phyloP scores from a whole-genome alignment of 2,797 vertebrate species.

The Carcharodon carcharias region DNA sequence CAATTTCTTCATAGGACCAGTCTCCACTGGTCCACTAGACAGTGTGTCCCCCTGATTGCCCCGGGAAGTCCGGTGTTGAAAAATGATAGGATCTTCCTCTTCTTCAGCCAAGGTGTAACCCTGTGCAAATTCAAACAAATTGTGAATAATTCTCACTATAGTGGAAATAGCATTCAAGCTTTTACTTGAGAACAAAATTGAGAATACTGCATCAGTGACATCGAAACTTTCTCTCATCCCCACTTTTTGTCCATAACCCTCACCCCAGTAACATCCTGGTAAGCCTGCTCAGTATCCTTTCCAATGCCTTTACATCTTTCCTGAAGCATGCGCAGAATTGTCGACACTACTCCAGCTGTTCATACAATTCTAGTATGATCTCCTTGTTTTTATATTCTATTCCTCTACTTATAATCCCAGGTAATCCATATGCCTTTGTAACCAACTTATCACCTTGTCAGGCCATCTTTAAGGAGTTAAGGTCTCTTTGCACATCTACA shows the following conservation, averaged over 20 bases:
- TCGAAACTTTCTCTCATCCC: background rate
- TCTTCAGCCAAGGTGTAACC: conserved; percentile 95
- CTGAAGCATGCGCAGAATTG: too few species aligned
- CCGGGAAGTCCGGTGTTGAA: conserved; percentile 82
- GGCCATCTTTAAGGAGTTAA: too few species aligned
- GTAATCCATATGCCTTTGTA: too few species aligned
- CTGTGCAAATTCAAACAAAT: conserved; percentile 49
- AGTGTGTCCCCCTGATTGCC: conserved; percentile 76
- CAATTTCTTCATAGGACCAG: conserved; percentile 95
- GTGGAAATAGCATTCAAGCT: background rate
- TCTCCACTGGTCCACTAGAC: conserved; percentile 81
- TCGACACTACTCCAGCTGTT: too few species aligned
- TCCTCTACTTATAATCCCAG: too few species aligned
- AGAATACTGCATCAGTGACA: background rate
- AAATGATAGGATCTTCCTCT: conserved; percentile 90
- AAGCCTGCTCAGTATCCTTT: too few species aligned
- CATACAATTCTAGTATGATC: too few species aligned
- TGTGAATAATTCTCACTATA: background rate
- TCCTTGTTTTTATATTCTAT: too few species aligned
- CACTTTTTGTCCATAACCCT: background rate
- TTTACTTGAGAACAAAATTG: background rate
- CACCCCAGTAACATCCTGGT: too few species aligned
- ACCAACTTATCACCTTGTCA: too few species aligned
- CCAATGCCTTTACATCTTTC: too few species aligned
- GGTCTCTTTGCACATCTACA: too few species aligned